These are phyloP conservation scores for Synergus itoensis DNA, from an alignment of 2,888 invertebrate species.

Conservation along the genomic window DNA sequence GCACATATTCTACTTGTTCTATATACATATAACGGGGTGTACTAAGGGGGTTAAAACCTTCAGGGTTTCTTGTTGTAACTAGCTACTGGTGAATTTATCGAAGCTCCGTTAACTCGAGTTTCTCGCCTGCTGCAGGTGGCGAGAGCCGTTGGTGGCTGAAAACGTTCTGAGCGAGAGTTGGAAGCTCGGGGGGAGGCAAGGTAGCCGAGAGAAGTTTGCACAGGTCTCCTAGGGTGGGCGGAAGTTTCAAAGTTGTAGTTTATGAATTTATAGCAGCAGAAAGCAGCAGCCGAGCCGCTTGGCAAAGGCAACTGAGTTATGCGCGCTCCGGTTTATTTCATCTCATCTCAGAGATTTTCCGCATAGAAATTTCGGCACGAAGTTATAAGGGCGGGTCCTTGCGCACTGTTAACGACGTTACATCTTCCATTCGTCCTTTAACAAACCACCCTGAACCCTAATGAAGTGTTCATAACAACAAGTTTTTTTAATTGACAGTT, in stretches of 20 bases:
- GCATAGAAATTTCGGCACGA: conserved; percentile 63
- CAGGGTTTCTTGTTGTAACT: conserved; percentile 72
- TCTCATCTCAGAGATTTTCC: conserved; percentile 66
- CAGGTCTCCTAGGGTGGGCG: conserved; percentile 50
- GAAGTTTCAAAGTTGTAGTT: conserved; percentile 74
- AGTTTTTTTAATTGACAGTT: not conserved
- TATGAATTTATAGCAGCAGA: conserved; percentile 77
- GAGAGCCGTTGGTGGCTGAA: conserved; percentile 44
- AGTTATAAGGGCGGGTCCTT: conserved; percentile 53
- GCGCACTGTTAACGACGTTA: conserved; percentile 62
- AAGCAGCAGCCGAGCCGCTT: conserved; percentile 61
- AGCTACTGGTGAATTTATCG: conserved; percentile 75
- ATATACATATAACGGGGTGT: no score
- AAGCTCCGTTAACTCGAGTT: conserved; percentile 67
- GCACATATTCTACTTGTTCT: no score
- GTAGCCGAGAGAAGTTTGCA: conserved; percentile 65
- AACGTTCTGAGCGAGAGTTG: conserved; percentile 19
- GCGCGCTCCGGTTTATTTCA: conserved; percentile 67
- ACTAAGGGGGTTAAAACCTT: conserved; percentile 54
- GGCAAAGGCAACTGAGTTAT: conserved; percentile 70
- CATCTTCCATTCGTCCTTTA: conserved; percentile 45
- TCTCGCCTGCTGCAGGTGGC: conserved; percentile 62
- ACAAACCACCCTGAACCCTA: not conserved
- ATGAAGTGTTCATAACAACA: conserved; percentile 16
- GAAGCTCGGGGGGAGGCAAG: conserved; percentile 53